Percentiles rank a stretch among this genome's conserved stretches.
Conservation (phyloP, 2,113 vertebrate species). For the Melanocharis versteri region DNA sequence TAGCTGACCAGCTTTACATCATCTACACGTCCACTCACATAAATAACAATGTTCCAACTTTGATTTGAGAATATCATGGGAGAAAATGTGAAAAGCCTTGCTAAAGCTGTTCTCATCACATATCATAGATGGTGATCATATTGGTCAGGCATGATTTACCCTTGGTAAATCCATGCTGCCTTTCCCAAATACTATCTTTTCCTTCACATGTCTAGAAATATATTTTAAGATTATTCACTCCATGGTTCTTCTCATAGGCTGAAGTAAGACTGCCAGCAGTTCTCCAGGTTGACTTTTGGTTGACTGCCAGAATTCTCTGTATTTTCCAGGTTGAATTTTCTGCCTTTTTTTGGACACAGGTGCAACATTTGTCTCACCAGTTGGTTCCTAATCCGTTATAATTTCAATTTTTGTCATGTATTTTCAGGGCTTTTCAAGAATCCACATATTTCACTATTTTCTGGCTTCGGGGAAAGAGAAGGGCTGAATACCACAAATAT, state of each 20-base stretch:
- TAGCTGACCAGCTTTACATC: background rate
- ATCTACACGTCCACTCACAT: background rate
- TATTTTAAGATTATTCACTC: background rate
- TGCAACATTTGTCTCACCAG: background rate
- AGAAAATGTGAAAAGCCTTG: background rate
- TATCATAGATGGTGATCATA: background rate
- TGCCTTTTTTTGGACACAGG: background rate
- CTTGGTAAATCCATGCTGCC: background rate
- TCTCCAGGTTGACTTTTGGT: background rate
- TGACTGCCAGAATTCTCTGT: background rate
- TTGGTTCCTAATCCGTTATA: background rate
- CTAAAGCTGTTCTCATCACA: background rate
- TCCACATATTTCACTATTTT: background rate
- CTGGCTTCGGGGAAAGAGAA: background rate
- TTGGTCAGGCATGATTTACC: background rate
- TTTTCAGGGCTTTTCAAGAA: background rate
- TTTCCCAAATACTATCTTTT: background rate
- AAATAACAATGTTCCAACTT: background rate
- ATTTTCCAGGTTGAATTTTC: background rate
- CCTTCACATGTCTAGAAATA: background rate
- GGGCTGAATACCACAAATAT: background rate
- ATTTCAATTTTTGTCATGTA: background rate
- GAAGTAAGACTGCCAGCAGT: background rate
- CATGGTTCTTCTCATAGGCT: background rate
- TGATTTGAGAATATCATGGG: background rate